Percentiles rank a stretch among this genome's conserved stretches.
Evolutionary conservation across 2,888 invertebrate genomes (phyloP).

Genomic region (Andrena dorsata): DNA sequence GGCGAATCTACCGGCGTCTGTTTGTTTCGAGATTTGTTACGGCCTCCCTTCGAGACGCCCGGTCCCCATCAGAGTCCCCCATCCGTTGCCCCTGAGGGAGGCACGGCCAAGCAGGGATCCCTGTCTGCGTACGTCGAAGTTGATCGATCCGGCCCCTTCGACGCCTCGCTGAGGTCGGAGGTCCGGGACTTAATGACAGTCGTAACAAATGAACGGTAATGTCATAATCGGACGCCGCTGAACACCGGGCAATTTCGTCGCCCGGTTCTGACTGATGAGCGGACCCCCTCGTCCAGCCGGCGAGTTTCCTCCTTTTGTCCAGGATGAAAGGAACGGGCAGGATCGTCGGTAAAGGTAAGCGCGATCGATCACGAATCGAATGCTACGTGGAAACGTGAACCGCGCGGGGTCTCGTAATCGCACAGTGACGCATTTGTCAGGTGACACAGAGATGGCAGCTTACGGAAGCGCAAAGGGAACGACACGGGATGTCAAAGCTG

Average conservation of each 20-base stretch:
- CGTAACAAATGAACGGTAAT: conserved; percentile 71
- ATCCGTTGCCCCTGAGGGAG: background rate
- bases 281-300: background rate
- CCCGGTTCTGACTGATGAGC: conserved; percentile 52
- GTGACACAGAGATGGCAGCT: background rate
- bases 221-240: conserved; percentile 69
- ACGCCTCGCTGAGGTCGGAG: conserved; percentile 66
- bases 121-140: conserved; percentile 43
- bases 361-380: conserved; percentile 25
- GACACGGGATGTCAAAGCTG: conserved; percentile 30
- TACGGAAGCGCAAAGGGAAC: background rate
- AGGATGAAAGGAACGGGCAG: conserved; percentile 8
- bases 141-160: conserved; percentile 65
- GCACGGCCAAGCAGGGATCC: conserved; percentile 14
- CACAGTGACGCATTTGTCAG: conserved; percentile 12
- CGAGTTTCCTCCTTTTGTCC: conserved; percentile 27
- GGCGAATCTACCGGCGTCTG: conserved; percentile 73
- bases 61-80: conserved; percentile 8
- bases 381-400: background rate
- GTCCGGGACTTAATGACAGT: conserved; percentile 69
- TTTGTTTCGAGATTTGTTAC: conserved; percentile 79
- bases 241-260: conserved; percentile 63
- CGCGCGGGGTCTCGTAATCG: conserved; percentile 28
- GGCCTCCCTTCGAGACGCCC: conserved; percentile 66
- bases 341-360: background rate